A percentile compares a stretch with the other conserved stretches of the same genome.
Evolutionary conservation across 2,113 vertebrate species (phyloP).

Genomic region (Prunella himalayana): DNA sequence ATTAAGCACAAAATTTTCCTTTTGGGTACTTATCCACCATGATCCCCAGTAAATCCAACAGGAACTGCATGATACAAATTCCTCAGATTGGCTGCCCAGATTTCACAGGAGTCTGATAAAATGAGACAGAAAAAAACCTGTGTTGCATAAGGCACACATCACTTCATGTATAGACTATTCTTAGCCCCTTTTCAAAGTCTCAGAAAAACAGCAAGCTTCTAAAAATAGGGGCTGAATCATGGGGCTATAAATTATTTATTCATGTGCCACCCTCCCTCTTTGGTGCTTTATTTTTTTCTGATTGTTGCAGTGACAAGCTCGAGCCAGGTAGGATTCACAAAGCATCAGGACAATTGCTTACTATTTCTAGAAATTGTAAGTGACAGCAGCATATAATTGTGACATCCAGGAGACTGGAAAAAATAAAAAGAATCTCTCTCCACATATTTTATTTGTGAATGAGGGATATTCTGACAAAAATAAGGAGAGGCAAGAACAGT

Average conservation of each 20-base stretch:
- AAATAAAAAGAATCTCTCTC: neutral
- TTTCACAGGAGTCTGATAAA: neutral
- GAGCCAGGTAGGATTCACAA: neutral
- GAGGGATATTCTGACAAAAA: neutral
- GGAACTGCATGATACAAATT: neutral
- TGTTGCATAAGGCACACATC: neutral
- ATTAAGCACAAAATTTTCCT: neutral
- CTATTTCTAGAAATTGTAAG: neutral
- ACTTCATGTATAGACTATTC: neutral
- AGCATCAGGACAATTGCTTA: neutral
- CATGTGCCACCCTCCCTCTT: neutral
- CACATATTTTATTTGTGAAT: neutral
- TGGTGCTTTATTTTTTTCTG: neutral
- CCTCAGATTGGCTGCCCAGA: neutral
- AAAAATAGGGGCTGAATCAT: constrained; percentile 39
- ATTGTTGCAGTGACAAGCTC: neutral
- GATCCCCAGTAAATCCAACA: neutral
- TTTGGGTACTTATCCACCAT: neutral
- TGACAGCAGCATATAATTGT: neutral
- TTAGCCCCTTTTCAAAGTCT: neutral
- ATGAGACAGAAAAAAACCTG: neutral
- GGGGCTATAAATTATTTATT: constrained; percentile 29
- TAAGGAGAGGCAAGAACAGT: neutral
- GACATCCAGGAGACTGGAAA: neutral
- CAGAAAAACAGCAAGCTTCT: neutral